Conservation (phyloP, 2,888 invertebrate genomes). For the Pristionchus arcanus region DNA sequence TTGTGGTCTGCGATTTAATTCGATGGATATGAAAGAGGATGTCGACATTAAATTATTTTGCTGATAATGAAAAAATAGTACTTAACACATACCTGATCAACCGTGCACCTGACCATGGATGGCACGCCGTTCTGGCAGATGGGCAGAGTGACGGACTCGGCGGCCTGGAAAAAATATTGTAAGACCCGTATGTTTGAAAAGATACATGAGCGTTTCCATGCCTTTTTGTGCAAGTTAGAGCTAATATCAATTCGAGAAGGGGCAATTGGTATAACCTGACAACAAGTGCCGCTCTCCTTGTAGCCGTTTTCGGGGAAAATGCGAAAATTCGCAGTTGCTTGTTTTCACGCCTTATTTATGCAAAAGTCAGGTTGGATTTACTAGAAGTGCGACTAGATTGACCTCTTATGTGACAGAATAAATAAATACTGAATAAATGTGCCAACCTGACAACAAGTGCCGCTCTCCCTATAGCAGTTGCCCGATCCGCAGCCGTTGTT, state of each 20-base stretch:
- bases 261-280: constrained; percentile 57
- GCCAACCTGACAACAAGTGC: constrained; percentile 68
- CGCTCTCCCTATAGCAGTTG: constrained; percentile 64
- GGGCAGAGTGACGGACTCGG: constrained; percentile 66
- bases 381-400: no score
- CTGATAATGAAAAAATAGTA: not conserved
- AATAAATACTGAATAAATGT: not conserved
- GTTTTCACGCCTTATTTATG: no score
- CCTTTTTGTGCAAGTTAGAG: not conserved
- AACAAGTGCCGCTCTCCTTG: constrained; percentile 69
- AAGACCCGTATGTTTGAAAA: not conserved
- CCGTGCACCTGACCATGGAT: constrained; percentile 58
- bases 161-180: constrained; percentile 3
- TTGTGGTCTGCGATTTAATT: no score
- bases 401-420: no score
- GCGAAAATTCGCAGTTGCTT: no score
- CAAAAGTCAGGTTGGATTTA: no score
- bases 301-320: no score
- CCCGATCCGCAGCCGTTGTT: constrained; percentile 65
- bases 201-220: not conserved
- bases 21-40: constrained; percentile 55
- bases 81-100: constrained; percentile 52
- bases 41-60: not conserved
- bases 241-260: no score
- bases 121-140: constrained; percentile 71